These are phyloP conservation scores for Dicerorhinus sumatrensis DNA, from an alignment of 2,113 vertebrate species.

Conservation along the genomic window DNA sequence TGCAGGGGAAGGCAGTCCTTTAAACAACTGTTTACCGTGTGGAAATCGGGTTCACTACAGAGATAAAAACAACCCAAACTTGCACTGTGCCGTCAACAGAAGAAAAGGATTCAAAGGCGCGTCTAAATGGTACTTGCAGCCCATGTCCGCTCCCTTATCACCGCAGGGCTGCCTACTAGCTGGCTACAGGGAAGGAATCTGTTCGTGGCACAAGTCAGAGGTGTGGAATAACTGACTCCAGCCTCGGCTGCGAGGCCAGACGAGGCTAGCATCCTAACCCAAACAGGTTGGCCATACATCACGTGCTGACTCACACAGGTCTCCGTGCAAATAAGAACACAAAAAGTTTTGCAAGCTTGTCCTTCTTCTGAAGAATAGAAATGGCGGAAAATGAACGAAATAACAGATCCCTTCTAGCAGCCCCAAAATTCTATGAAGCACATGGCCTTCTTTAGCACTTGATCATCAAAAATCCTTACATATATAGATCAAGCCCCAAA, in stretches of 20 bases:
- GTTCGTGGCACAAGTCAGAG: neutral
- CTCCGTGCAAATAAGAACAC: neutral
- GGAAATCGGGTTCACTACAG: neutral
- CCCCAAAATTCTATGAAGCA: neutral
- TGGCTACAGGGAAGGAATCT: neutral
- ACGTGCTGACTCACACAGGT: neutral
- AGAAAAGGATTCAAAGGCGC: neutral
- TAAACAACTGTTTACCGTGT: neutral
- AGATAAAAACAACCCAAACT: neutral
- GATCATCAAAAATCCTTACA: neutral
- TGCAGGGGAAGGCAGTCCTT: neutral
- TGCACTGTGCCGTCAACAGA: neutral
- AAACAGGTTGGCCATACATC: neutral
- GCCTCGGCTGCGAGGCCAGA: neutral
- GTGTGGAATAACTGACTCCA: too few relatives aligned
- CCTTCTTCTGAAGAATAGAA: slow-evolving; percentile 16
- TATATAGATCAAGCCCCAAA: neutral
- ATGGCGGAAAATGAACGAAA: neutral
- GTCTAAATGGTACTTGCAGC: neutral
- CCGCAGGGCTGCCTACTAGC: neutral
- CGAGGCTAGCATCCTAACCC: neutral
- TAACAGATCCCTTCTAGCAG: neutral
- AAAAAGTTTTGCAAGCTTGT: neutral
- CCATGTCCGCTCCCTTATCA: neutral
- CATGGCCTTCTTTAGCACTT: neutral